These are phyloP conservation scores for Drymodes brunneopygia DNA, from an alignment of 2,113 vertebrate genomes.

Conservation along the genomic window DNA sequence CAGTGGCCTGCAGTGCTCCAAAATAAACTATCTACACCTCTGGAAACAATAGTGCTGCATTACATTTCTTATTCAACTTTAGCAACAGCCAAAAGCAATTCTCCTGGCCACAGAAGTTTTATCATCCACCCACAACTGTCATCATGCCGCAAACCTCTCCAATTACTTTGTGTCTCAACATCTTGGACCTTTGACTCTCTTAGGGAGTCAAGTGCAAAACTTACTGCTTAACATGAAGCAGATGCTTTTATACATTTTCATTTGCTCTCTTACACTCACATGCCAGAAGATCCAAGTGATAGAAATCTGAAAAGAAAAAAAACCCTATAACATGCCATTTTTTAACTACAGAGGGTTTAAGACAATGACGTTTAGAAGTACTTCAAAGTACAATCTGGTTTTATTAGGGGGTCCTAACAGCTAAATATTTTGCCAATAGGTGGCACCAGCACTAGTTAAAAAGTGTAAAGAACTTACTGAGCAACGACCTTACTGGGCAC, in stretches of 20 bases:
- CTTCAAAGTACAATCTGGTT: neutral
- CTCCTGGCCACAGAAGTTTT: neutral
- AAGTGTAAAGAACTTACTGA: neutral
- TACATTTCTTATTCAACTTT: neutral
- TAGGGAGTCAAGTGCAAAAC: neutral
- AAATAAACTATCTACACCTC: neutral
- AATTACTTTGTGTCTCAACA: neutral
- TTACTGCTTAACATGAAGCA: neutral
- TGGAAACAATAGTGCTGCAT: neutral
- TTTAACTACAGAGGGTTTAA: neutral
- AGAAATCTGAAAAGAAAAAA: neutral
- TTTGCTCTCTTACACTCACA: neutral
- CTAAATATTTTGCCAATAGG: neutral
- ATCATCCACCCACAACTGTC: neutral
- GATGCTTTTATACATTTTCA: neutral
- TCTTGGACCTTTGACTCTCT: neutral
- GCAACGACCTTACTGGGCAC: neutral
- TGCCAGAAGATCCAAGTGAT: neutral
- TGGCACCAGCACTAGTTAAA: constrained; percentile 4
- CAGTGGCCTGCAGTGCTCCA: neutral
- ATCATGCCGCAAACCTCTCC: neutral
- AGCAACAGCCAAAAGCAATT: neutral
- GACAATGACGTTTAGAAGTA: neutral
- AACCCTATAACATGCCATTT: neutral
- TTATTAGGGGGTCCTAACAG: neutral